These are phyloP conservation scores for Callopanchax toddi DNA, from an alignment of 2,113 vertebrate genomes.

Conservation along the genomic window DNA sequence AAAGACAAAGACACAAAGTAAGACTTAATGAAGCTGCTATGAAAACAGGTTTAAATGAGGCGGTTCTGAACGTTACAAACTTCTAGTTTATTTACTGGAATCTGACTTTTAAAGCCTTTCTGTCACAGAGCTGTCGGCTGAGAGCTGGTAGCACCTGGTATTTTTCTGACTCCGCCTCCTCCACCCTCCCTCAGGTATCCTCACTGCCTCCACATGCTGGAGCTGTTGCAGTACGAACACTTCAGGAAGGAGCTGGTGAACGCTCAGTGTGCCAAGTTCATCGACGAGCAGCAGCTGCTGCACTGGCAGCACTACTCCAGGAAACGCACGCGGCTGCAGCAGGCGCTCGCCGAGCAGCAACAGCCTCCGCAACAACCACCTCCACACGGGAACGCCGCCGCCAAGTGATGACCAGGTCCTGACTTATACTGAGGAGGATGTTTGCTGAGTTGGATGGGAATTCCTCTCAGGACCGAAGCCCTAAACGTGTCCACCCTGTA, in stretches of 20 bases:
- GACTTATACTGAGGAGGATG: no score
- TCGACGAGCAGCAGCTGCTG: constrained; percentile 97
- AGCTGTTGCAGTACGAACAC: constrained; percentile 97
- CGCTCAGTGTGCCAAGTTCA: constrained; percentile 98
- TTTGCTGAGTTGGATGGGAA: no score
- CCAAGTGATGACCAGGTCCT: constrained; percentile 79
- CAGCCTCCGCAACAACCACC: constrained; percentile 82
- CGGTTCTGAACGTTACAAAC: no score
- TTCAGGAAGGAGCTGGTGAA: constrained; percentile 98
- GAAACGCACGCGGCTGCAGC: constrained; percentile 94
- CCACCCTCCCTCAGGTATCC: constrained; percentile 84
- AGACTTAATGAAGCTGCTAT: constrained; percentile 12
- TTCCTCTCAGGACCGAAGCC: no score
- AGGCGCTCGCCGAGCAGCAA: constrained; percentile 94
- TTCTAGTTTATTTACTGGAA: no score
- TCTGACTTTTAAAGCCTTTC: no score
- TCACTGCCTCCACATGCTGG: constrained; percentile 95
- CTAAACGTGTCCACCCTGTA: no score
- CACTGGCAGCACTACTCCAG: constrained; percentile 99
- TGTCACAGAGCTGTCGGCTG: no score
- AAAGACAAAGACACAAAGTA: no score
- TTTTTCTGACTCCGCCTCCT: not conserved
- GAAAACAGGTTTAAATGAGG: no score
- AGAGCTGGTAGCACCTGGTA: no score
- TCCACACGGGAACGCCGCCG: constrained; percentile 84